phyloP scores from a whole-genome alignment of 2,797 vertebrate species.

The Fistularia tabacaria region DNA sequence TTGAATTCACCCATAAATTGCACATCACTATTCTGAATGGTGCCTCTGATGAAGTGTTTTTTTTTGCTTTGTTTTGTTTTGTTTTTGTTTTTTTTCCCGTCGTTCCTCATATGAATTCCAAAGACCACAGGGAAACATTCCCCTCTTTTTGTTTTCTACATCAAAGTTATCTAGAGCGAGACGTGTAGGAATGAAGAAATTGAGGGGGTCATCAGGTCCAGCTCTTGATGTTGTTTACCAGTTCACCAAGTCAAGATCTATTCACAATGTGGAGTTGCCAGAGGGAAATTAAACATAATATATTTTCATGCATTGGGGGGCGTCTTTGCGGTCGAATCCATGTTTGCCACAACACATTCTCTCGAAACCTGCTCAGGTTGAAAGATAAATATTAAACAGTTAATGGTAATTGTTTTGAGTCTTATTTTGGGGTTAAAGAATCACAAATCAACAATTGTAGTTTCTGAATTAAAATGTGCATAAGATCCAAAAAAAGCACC shows the following conservation, averaged over 20 bases:
- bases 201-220: constrained; percentile 59
- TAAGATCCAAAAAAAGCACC: neutral
- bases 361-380: constrained; percentile 4
- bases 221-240: constrained; percentile 60
- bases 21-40: constrained; percentile 70
- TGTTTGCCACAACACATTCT: constrained; percentile 29
- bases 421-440: no score
- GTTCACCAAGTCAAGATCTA: constrained; percentile 35
- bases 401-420: no score
- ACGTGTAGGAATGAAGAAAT: constrained; percentile 61
- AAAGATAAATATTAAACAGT: no score
- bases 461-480: constrained; percentile 1
- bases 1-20: constrained; percentile 71
- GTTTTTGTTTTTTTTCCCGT: constrained; percentile 19
- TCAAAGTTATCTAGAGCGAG: constrained; percentile 67
- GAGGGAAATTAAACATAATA: constrained; percentile 31
- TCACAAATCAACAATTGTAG: neutral
- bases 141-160: constrained; percentile 72
- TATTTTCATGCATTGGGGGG: constrained; percentile 25
- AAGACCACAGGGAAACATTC: constrained; percentile 70
- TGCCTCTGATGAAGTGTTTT: constrained; percentile 74
- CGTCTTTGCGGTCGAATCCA: no score
- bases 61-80: constrained; percentile 33
- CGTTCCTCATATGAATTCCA: constrained; percentile 63
- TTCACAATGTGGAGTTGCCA: constrained; percentile 47